Percentiles rank a stretch among this genome's conserved stretches.
Evolutionary conservation across 2,113 vertebrate species (phyloP).

Genomic region (Mungos mungo): DNA sequence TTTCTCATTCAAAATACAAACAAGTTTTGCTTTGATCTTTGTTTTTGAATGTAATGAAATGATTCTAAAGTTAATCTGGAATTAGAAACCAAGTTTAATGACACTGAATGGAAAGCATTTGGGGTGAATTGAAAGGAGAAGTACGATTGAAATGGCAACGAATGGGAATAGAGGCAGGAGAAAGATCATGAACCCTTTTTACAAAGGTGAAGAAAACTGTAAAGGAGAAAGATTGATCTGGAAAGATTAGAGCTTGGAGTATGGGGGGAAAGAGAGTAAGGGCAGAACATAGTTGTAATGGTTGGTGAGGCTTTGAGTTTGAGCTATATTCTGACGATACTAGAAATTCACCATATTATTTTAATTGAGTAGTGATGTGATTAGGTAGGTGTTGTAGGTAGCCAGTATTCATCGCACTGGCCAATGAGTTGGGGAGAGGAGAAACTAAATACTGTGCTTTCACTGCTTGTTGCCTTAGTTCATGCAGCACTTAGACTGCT

Average conservation of each 20-base stretch:
- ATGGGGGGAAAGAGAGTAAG: not conserved
- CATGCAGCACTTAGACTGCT: not conserved
- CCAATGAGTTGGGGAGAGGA: not conserved
- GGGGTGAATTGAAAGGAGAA: not conserved
- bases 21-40: conserved; percentile 40
- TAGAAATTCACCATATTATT: not conserved
- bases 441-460: not conserved
- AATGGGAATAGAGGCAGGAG: not conserved
- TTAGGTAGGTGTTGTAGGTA: conserved; percentile 3
- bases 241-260: not conserved
- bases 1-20: conserved; percentile 10
- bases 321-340: not conserved
- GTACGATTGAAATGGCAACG: not conserved
- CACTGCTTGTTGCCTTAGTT: not conserved
- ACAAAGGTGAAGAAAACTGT: not conserved
- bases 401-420: not conserved
- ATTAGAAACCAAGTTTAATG: conserved; percentile 19
- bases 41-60: conserved; percentile 11
- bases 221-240: not conserved
- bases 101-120: not conserved
- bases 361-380: not conserved
- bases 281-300: not conserved
- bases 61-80: conserved; percentile 1
- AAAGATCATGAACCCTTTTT: not conserved
- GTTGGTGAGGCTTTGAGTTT: not conserved